Evolutionary conservation across 2,888 invertebrate species (phyloP), one percentile per base, ranked within the genome.

Genomic region (Mactromeris polynyma): DNA sequence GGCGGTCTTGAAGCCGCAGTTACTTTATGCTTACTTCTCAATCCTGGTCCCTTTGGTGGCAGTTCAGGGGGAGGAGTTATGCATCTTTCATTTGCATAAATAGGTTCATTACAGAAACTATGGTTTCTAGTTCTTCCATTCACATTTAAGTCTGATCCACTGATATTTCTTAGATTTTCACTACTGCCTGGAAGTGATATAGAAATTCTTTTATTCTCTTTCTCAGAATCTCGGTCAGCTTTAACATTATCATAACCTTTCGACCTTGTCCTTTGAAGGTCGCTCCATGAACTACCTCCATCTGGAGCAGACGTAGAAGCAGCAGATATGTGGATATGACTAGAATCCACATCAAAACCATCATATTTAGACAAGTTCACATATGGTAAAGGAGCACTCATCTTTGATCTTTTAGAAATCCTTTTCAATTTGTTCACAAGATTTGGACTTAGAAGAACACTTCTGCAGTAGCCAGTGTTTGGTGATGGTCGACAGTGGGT

Each of bases 31-130:
- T 87, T 92, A 38, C 83, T 88, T 87, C 93, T 94, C 6, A 95
- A 88, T 33, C 91, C 93, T 83, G 95, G 95, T 79, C 95, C 96
- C 90, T 96, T 96, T 6, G 96, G 96, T 14, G 96, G 96, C 26
- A 96, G 89, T 82, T 93, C 94, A 58, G 96, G 95, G 9, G 95
- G 95, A 19, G 94, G 93, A 7, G 93, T 92, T 58, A 93, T 91
- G 38, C 81, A 90, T 6, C 90, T 90, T 33, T 94, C 93, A 91
- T 95, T 95, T 79, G 93, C 94, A 93, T 95, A 95, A 81, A 95
- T 94, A 36, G 93, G 94, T 84, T 94, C 94, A 79, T 93, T 91
- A 11, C 73, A 38, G 38, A 73, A 84, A 73, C 83, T 86, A 51
- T 84, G 51, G 38, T 84, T 84, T 42, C 78, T 42, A 17, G 31